Conservation (phyloP, 1,140 invertebrate genomes). For the Ptiloglossa arizonensis region DNA sequence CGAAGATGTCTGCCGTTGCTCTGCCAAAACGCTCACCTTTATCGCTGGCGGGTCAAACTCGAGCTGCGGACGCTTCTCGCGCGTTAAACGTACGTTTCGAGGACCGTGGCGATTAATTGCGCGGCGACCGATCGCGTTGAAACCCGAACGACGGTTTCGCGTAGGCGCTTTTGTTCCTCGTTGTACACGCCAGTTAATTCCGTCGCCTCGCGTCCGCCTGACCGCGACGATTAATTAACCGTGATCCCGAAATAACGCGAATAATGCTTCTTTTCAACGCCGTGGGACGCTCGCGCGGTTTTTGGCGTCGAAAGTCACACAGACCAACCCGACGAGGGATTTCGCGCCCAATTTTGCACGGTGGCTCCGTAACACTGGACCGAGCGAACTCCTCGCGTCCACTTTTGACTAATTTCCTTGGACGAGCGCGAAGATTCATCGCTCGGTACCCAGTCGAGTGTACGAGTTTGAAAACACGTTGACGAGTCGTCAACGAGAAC, state of each 20-base stretch:
- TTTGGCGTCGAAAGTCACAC: not conserved
- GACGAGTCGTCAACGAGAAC: too few species aligned
- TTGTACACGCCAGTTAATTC: constrained; percentile 3
- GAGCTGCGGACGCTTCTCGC: too few species aligned
- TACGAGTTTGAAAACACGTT: too few species aligned
- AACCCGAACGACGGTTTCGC: constrained; percentile 26
- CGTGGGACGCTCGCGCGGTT: not conserved
- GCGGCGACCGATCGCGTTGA: constrained; percentile 18
- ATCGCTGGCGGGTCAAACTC: not conserved
- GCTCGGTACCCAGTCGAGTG: too few species aligned
- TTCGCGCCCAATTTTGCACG: too few species aligned
- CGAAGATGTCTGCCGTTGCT: not conserved
- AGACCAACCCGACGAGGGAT: not conserved
- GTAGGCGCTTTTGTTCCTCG: constrained; percentile 35
- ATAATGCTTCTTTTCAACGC: not conserved
- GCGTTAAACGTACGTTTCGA: not conserved
- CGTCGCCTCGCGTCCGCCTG: constrained; percentile 1
- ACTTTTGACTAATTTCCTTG: too few species aligned
- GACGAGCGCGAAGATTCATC: not conserved
- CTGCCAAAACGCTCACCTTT: constrained; percentile 17
- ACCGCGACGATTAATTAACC: constrained; percentile 26
- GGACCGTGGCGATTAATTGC: constrained; percentile 27
- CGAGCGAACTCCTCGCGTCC: too few species aligned
- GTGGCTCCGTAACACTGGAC: too few species aligned
- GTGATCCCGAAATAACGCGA: constrained; percentile 11